These are phyloP conservation scores for Drosophila mauritiana DNA, from an alignment of 1,140 invertebrate genomes.

Conservation along the genomic window DNA sequence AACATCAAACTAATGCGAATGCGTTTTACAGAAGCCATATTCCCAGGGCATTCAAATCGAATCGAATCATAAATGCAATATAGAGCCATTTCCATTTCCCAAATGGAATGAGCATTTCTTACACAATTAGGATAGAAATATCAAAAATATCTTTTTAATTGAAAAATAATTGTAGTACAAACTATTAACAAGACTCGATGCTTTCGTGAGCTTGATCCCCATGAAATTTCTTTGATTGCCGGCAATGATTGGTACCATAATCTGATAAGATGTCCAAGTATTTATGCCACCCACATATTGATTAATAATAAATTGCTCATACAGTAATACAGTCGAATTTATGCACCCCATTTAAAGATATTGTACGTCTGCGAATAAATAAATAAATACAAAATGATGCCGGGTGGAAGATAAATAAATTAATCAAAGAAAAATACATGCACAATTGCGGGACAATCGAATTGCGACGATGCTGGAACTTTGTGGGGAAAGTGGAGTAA, in stretches of 20 bases:
- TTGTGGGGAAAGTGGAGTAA: constrained; percentile 19
- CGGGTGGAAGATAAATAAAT: constrained; percentile 7
- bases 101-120: neutral
- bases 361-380: constrained; percentile 6
- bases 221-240: neutral
- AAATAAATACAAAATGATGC: constrained; percentile 19
- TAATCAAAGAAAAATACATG: constrained; percentile 4
- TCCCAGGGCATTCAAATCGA: neutral
- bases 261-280: neutral
- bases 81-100: too few species aligned
- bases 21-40: neutral
- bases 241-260: neutral
- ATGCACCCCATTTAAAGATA: constrained; percentile 4
- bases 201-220: too few species aligned
- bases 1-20: neutral
- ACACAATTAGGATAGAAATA: neutral
- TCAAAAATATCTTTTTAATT: neutral
- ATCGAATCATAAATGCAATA: neutral
- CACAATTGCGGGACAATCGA: neutral
- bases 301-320: neutral
- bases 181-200: too few species aligned
- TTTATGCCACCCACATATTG: neutral
- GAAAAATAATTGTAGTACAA: neutral
- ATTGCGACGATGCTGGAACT: neutral
- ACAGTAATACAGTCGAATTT: constrained; percentile 10